These are phyloP conservation scores for Anguilla megastoma DNA, from an alignment of 2,797 vertebrate genomes.

Conservation along the genomic window DNA sequence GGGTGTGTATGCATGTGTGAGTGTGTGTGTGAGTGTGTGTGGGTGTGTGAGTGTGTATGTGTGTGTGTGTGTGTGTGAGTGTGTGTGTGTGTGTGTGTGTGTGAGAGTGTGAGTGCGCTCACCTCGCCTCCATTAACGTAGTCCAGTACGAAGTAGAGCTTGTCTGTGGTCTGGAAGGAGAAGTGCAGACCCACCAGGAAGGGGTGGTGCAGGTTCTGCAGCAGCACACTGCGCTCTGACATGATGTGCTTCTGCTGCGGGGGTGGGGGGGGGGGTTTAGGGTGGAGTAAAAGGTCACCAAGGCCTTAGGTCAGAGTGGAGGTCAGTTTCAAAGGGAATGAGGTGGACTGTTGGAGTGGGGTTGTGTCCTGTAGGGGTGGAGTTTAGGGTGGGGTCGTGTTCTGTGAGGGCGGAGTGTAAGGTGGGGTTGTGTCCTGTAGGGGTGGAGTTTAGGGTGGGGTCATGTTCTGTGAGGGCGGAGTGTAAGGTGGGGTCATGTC, in stretches of 20 bases:
- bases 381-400: too few species aligned
- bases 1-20: slow-evolving; percentile 60
- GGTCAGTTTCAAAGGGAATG: too few species aligned
- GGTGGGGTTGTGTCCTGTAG: neutral
- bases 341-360: neutral
- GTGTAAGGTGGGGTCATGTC: too few species aligned
- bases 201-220: slow-evolving; percentile 81
- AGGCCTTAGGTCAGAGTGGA: too few species aligned
- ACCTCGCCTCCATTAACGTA: slow-evolving; percentile 82
- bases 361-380: neutral
- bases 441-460: neutral
- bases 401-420: neutral
- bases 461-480: neutral
- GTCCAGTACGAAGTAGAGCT: slow-evolving; percentile 81
- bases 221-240: slow-evolving; percentile 79
- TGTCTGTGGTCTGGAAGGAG: slow-evolving; percentile 81
- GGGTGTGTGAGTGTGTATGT: slow-evolving; percentile 58
- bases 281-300: too few species aligned
- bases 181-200: slow-evolving; percentile 81
- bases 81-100: neutral
- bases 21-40: neutral
- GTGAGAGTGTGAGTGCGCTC: slow-evolving; percentile 4
- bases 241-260: slow-evolving; percentile 82
- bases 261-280: neutral
- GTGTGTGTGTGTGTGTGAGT: neutral